Evolutionary conservation across 2,113 vertebrate species (phyloP).

Genomic region (Onychostoma macrolepis): DNA sequence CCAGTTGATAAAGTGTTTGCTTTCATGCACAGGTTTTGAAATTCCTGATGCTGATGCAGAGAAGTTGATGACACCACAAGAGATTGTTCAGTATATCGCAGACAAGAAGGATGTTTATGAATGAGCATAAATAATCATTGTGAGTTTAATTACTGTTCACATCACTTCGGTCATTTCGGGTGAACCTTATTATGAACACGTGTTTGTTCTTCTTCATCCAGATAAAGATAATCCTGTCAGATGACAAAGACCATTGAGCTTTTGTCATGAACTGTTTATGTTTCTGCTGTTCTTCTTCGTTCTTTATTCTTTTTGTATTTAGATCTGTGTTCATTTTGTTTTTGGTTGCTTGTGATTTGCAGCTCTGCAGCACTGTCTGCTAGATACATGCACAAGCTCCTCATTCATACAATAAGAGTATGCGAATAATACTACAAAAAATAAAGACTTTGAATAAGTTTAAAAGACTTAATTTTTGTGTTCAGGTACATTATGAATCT

Average conservation of each 20-base stretch:
- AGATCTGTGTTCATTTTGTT: slow-evolving; percentile 22
- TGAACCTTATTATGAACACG: neutral
- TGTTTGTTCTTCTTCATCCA: slow-evolving; percentile 11
- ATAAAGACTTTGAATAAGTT: slow-evolving; percentile 36
- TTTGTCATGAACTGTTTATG: neutral
- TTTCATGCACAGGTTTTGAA: slow-evolving; percentile 86
- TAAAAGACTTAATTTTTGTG: neutral
- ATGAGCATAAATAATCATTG: slow-evolving; percentile 64
- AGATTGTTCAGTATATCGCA: slow-evolving; percentile 97
- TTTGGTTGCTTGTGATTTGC: slow-evolving; percentile 2
- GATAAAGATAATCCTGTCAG: slow-evolving; percentile 11
- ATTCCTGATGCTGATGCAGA: slow-evolving; percentile 95
- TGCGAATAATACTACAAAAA: slow-evolving; percentile 17
- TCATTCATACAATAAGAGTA: slow-evolving; percentile 8
- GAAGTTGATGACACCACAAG: slow-evolving; percentile 93
- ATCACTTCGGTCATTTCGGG: neutral
- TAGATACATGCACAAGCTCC: slow-evolving; percentile 6
- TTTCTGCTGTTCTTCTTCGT: neutral
- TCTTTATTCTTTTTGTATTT: slow-evolving; percentile 30
- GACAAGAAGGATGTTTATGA: slow-evolving; percentile 96
- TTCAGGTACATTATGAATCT: neutral
- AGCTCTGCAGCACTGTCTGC: neutral
- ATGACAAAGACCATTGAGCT: neutral
- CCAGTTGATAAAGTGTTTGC: neutral
- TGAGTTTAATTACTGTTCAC: slow-evolving; percentile 16